These are phyloP conservation scores for Parochlus steinenii DNA, from an alignment of 2,888 invertebrate species.

Conservation along the genomic window DNA sequence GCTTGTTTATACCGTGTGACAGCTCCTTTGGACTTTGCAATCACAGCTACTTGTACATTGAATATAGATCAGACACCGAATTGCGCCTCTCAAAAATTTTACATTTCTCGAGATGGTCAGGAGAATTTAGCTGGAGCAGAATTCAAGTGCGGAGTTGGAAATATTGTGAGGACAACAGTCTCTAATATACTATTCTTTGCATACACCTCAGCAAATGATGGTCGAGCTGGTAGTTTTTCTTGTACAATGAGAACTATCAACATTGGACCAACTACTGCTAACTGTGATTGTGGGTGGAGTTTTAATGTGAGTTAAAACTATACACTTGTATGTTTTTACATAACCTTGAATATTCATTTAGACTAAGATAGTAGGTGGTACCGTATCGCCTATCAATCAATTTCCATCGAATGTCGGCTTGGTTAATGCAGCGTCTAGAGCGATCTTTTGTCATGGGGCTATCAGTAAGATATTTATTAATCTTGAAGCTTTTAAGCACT, in stretches of 20 bases:
- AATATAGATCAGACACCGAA: slow-evolving; percentile 18
- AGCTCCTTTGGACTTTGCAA: slow-evolving; percentile 22
- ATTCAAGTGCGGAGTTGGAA: slow-evolving; percentile 26
- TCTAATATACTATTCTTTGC: slow-evolving; percentile 27
- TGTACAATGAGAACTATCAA: slow-evolving; percentile 9
- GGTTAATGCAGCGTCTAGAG: too few relatives aligned
- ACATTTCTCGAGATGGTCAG: slow-evolving; percentile 26
- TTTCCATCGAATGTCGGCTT: too few relatives aligned
- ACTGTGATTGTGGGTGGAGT: slow-evolving; percentile 21
- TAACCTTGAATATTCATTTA: too few relatives aligned
- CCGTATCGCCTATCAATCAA: too few relatives aligned
- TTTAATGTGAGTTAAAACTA: too few relatives aligned
- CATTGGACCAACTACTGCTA: too few relatives aligned
- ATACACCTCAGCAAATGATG: slow-evolving; percentile 21
- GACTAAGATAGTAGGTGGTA: too few relatives aligned
- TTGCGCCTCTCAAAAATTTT: slow-evolving; percentile 24
- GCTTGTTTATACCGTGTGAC: slow-evolving; percentile 25
- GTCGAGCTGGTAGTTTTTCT: slow-evolving; percentile 10
- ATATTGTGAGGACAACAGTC: slow-evolving; percentile 25
- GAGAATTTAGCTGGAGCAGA: slow-evolving; percentile 25
- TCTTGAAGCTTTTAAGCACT: too few relatives aligned
- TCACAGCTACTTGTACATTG: slow-evolving; percentile 22
- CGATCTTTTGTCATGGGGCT: too few relatives aligned
- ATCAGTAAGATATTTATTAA: too few relatives aligned
- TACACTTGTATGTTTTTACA: too few relatives aligned